Conservation (phyloP, 2,888 invertebrate species). For the Drosophila engyochracea region DNA sequence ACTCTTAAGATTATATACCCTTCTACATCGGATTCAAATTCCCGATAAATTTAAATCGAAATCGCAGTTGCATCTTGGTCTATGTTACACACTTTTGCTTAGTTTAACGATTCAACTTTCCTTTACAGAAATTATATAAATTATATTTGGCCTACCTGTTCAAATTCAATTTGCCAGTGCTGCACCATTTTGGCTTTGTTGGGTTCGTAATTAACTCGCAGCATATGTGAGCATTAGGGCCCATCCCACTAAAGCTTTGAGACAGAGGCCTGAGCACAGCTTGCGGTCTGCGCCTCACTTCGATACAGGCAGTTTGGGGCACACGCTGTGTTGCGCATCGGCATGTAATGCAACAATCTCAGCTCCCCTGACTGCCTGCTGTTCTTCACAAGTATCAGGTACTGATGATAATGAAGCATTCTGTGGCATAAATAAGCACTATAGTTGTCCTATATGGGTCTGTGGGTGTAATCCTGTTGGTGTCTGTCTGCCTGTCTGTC, state of each 20-base stretch:
- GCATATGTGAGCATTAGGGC: slow-evolving; percentile 29
- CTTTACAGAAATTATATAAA: not conserved
- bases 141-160: not conserved
- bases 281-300: slow-evolving; percentile 66
- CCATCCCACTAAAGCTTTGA: slow-evolving; percentile 2
- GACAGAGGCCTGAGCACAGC: slow-evolving; percentile 21
- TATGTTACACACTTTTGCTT: not conserved
- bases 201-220: slow-evolving; percentile 72
- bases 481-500: slow-evolving; percentile 9
- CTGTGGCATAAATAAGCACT: slow-evolving; percentile 82
- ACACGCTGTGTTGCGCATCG: slow-evolving; percentile 56
- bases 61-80: not conserved
- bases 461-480: slow-evolving; percentile 57
- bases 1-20: not conserved
- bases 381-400: slow-evolving; percentile 65
- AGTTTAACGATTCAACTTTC: not conserved
- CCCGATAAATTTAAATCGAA: not conserved
- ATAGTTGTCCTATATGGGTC: slow-evolving; percentile 16
- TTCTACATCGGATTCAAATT: not conserved
- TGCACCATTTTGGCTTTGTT: slow-evolving; percentile 37
- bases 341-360: slow-evolving; percentile 43
- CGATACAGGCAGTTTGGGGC: slow-evolving; percentile 68
- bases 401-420: slow-evolving; percentile 83
- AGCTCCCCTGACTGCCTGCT: slow-evolving; percentile 25
- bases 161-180: slow-evolving; percentile 11